Evolutionary conservation across 2,113 vertebrate species (phyloP).

Genomic region (Phyllostomus hastatus): DNA sequence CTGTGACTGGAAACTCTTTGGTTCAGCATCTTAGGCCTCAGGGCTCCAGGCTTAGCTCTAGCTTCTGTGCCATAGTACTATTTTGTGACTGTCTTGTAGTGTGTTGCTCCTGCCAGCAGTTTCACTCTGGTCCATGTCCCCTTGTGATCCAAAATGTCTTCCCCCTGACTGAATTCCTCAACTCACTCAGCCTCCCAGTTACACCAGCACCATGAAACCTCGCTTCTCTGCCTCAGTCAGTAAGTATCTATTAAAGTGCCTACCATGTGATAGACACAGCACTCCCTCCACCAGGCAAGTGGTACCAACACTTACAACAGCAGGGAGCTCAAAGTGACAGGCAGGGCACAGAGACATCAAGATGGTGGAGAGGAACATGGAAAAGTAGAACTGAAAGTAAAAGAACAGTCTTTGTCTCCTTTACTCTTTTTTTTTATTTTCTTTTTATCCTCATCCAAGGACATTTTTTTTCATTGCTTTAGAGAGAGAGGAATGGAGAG

Average conservation of each 20-base stretch:
- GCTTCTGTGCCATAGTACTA: not conserved
- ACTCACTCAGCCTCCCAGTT: not conserved
- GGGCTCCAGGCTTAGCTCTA: not conserved
- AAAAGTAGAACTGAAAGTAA: conserved; percentile 6
- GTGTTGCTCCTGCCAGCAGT: not conserved
- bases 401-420: not conserved
- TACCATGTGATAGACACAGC: not conserved
- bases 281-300: not conserved
- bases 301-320: not conserved
- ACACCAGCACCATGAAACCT: not conserved
- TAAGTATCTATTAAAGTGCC: not conserved
- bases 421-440: not conserved
- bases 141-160: not conserved
- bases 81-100: not conserved
- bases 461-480: too few species aligned
- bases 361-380: not conserved
- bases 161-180: not conserved
- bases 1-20: not conserved
- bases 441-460: too few species aligned
- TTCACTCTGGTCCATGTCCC: not conserved
- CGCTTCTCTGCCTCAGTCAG: not conserved
- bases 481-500: too few species aligned
- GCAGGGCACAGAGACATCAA: not conserved
- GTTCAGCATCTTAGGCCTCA: not conserved
- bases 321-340: not conserved